Conservation (phyloP, 2,113 vertebrate species). For the Brevimyrus niger region DNA sequence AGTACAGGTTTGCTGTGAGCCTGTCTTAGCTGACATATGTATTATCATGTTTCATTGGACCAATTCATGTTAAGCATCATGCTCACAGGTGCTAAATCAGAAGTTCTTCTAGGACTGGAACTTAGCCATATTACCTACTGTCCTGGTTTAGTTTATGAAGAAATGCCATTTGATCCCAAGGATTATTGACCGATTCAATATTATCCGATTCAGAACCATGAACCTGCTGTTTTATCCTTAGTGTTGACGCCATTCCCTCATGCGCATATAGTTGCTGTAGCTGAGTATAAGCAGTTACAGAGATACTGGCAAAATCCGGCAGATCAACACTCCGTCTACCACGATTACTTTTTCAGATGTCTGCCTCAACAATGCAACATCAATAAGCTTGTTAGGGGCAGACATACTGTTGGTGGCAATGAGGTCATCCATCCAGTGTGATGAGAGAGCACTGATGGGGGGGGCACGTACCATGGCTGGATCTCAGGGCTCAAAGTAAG, state of each 20-base stretch:
- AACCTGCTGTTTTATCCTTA: neutral
- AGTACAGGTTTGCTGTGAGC: neutral
- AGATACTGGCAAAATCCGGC: constrained; percentile 9
- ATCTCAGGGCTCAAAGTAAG: too few relatives aligned
- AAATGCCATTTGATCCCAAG: neutral
- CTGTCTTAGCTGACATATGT: neutral
- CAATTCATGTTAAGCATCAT: neutral
- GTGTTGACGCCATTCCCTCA: neutral
- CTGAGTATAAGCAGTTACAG: neutral
- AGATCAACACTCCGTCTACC: constrained; percentile 24
- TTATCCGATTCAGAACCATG: neutral
- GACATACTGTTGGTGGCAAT: neutral
- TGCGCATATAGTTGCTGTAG: too few relatives aligned
- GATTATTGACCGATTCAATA: neutral
- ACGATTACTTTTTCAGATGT: constrained; percentile 26
- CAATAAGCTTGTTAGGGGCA: constrained; percentile 26
- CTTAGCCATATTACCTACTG: neutral
- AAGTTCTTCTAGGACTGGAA: neutral
- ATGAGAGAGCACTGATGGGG: neutral
- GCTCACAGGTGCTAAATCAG: neutral
- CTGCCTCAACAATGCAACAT: constrained; percentile 22
- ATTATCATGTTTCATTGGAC: neutral
- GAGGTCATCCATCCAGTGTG: neutral
- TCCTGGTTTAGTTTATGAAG: neutral
- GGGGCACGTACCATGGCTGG: neutral